Conservation (phyloP, 2,113 vertebrate genomes). For the Salvelinus namaycush region DNA sequence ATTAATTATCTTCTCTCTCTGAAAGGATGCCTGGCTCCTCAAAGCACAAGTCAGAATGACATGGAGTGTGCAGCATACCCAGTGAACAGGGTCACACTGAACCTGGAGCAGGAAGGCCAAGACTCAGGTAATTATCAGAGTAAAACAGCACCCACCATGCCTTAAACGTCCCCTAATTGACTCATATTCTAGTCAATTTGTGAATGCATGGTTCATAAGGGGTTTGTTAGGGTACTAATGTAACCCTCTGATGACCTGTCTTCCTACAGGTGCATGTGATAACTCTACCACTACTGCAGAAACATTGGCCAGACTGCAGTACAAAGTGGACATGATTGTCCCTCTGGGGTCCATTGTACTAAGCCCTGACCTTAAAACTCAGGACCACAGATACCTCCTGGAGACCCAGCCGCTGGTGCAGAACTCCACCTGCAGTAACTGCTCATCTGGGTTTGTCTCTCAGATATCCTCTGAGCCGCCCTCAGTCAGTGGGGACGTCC, state of each 20-base stretch:
- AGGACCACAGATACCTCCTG: conserved; percentile 34
- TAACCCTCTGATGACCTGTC: background rate
- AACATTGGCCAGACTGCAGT: background rate
- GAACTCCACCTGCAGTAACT: conserved; percentile 31
- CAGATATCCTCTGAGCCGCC: conserved; percentile 9
- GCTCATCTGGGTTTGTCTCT: conserved; percentile 20
- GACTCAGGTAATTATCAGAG: conserved; percentile 6
- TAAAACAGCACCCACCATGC: background rate
- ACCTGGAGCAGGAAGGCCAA: conserved; percentile 9
- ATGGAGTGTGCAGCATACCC: background rate
- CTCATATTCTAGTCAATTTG: background rate
- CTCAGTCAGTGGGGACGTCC: background rate
- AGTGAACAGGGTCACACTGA: conserved; percentile 12
- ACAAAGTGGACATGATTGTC: background rate
- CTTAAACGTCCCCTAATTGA: background rate
- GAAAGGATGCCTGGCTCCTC: conserved; percentile 54
- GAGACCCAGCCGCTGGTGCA: conserved; percentile 64
- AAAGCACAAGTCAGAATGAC: conserved; percentile 3
- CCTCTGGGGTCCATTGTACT: background rate
- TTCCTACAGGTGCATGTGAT: background rate
- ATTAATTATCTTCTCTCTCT: conserved; percentile 12
- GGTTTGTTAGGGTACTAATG: background rate
- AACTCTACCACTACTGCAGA: background rate
- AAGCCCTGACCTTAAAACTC: background rate
- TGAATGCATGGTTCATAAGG: background rate